Evolutionary conservation across 2,797 vertebrate genomes (phyloP).

Genomic region (Scolopax rusticola): DNA sequence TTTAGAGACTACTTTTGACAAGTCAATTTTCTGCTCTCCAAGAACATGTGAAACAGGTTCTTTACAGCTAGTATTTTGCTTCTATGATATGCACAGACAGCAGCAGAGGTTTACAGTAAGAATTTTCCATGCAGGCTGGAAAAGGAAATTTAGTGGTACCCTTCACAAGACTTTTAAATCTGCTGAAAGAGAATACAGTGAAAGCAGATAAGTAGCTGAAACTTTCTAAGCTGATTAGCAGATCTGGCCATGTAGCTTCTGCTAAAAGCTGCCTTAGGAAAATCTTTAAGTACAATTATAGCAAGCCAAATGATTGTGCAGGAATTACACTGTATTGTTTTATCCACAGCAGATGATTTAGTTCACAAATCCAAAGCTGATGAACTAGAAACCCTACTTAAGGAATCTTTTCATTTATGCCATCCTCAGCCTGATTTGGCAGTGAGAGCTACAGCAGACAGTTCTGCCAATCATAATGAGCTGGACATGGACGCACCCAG

Average conservation of each 20-base stretch:
- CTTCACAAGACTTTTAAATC: conserved; percentile 14
- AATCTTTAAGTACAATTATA: conserved; percentile 18
- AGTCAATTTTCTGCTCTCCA: neutral
- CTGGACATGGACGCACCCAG: neutral
- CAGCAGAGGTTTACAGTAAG: neutral
- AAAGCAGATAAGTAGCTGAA: conserved; percentile 30
- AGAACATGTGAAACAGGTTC: neutral
- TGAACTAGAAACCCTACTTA: conserved; percentile 27
- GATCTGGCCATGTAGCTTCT: neutral
- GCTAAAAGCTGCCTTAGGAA: conserved; percentile 44
- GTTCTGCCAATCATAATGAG: neutral
- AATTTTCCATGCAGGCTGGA: neutral
- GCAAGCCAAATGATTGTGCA: conserved; percentile 13
- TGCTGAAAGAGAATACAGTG: neutral
- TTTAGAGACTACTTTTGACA: neutral
- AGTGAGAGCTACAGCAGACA: neutral
- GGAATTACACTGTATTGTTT: conserved; percentile 36
- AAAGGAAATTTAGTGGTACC: neutral
- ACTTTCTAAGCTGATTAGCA: conserved; percentile 53
- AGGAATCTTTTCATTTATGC: neutral
- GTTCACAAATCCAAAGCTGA: conserved; percentile 29
- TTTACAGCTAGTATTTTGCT: neutral
- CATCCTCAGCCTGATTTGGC: neutral
- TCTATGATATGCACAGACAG: neutral
- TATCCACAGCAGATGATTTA: conserved; percentile 25